Conservation (phyloP, 53 echinoderm and acorn worm species). For the Mesocentrotus franciscanus region DNA sequence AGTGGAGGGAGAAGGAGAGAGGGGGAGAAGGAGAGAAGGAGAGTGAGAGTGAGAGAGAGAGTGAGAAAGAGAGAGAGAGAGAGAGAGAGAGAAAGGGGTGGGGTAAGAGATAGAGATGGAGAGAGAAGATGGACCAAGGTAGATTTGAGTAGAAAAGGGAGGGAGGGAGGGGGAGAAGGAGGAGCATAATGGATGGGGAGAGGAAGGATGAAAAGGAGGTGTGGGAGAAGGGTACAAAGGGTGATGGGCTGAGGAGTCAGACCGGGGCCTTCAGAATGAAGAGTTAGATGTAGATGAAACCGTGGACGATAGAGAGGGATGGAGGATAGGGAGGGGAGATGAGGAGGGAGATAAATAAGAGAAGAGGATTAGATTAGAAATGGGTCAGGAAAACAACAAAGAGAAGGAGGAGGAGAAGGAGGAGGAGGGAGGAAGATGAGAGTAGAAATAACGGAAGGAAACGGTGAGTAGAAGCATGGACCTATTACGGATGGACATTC, state of each 20-base stretch:
- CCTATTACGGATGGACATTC: no score
- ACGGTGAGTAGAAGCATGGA: background rate
- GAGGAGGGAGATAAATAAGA: background rate
- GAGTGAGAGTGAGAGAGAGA: background rate
- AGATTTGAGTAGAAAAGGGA: no score
- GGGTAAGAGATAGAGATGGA: background rate
- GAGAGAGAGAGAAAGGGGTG: background rate
- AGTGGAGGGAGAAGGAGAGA: background rate
- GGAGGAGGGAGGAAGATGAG: background rate
- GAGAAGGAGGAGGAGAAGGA: background rate
- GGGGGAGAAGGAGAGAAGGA: background rate
- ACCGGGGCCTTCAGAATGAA: no score
- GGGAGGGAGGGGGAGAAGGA: background rate
- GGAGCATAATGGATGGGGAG: background rate
- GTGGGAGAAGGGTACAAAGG: no score
- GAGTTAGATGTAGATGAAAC: no score
- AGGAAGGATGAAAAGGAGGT: no score
- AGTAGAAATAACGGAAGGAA: background rate
- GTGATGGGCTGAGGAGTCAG: no score
- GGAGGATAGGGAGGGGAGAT: no score
- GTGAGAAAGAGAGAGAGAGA: background rate
- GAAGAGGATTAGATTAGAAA: background rate
- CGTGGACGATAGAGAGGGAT: no score
- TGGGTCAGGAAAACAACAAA: background rate
- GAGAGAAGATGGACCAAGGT: no score